Percentiles rank a stretch among this genome's conserved stretches.
These are phyloP conservation scores for Lytechinus variegatus DNA, from an alignment of 35 echinoderm and acorn worm genomes.

Conservation along the genomic window DNA sequence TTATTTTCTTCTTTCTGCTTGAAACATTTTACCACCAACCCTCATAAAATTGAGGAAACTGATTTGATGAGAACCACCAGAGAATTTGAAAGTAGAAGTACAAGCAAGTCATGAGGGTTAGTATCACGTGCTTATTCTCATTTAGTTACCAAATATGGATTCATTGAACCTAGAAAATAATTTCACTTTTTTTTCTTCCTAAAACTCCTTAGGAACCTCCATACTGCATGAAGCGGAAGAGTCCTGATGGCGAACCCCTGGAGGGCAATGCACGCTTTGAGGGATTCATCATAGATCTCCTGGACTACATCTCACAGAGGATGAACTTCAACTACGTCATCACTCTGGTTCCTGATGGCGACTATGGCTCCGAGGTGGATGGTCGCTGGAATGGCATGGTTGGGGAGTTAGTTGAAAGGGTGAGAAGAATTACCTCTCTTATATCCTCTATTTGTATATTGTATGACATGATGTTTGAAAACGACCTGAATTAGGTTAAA, in stretches of 20 bases:
- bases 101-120: too few relatives aligned
- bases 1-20: too few relatives aligned
- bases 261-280: slow-evolving; percentile 60
- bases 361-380: slow-evolving; percentile 52
- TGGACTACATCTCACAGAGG: slow-evolving; percentile 31
- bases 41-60: too few relatives aligned
- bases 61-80: too few relatives aligned
- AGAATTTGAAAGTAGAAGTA: too few relatives aligned
- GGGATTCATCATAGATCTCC: slow-evolving; percentile 67
- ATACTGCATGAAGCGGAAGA: slow-evolving; percentile 60
- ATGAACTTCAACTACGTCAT: slow-evolving; percentile 62
- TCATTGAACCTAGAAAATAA: too few relatives aligned
- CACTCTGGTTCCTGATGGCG: slow-evolving; percentile 54
- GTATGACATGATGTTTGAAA: too few relatives aligned
- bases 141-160: too few relatives aligned
- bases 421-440: background rate
- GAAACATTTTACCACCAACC: too few relatives aligned
- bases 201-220: slow-evolving; percentile 61
- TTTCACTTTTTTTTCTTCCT: background rate
- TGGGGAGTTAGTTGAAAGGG: slow-evolving; percentile 66
- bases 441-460: too few relatives aligned
- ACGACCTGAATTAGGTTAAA: too few relatives aligned
- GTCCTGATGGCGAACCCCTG: slow-evolving; percentile 17
- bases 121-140: too few relatives aligned
- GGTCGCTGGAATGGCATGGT: slow-evolving; percentile 83